Evolutionary conservation across 2,113 vertebrate species (phyloP).

Genomic region (Pachycephala philippinensis): DNA sequence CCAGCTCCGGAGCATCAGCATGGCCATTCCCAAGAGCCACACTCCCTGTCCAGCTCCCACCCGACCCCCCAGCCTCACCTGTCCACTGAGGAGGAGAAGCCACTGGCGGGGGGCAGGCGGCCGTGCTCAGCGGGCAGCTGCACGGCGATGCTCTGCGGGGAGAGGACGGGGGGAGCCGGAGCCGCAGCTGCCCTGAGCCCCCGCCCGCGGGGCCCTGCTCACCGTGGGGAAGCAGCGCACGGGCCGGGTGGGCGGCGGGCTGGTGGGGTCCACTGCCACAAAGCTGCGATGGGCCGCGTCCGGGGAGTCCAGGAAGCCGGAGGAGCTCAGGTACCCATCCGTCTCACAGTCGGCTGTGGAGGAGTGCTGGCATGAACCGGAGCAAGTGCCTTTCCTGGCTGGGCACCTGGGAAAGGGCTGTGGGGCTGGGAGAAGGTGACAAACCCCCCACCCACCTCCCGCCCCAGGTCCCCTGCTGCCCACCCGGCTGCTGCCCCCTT

Average conservation of each 20-base stretch:
- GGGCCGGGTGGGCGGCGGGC: slow-evolving; percentile 61
- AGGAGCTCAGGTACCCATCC: slow-evolving; percentile 90
- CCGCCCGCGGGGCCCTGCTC: not conserved
- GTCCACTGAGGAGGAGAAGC: slow-evolving; percentile 84
- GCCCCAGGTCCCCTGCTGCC: fast-evolving
- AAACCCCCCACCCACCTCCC: fast-evolving
- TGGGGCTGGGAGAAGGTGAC: not conserved
- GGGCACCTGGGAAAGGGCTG: not conserved
- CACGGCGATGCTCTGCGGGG: slow-evolving; percentile 78
- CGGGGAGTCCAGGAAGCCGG: slow-evolving; percentile 79
- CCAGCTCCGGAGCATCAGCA: not conserved
- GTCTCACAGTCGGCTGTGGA: slow-evolving; percentile 90
- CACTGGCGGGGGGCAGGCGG: slow-evolving; percentile 14
- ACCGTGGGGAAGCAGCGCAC: slow-evolving; percentile 83
- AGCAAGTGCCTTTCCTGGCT: not conserved
- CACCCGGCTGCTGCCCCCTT: fast-evolving
- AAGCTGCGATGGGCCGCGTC: slow-evolving; percentile 40
- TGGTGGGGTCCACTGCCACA: not conserved
- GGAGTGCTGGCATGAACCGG: not conserved
- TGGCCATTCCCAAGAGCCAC: fast-evolving
- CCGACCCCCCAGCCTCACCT: slow-evolving; percentile 66
- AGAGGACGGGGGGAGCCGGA: fast-evolving
- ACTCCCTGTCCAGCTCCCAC: fast-evolving
- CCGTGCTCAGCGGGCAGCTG: slow-evolving; percentile 52
- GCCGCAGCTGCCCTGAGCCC: fast-evolving